Percentiles rank a stretch among this genome's conserved stretches.
Conservation (phyloP, 2,797 vertebrate genomes). For the Phylloscopus collybita region DNA sequence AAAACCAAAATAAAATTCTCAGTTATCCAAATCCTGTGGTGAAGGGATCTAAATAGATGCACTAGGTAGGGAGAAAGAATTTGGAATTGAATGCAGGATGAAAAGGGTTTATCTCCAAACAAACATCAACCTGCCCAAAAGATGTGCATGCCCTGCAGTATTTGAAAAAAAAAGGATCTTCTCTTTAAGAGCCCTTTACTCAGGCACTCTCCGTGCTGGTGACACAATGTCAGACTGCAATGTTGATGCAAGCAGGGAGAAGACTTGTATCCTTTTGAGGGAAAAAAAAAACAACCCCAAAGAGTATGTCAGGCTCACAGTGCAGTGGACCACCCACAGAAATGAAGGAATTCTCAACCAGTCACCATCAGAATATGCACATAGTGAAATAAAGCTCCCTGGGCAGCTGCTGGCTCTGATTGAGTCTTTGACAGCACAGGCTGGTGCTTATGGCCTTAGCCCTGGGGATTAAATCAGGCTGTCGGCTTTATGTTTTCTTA, state of each 20-base stretch:
- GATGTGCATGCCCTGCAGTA: not conserved
- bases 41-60: not conserved
- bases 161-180: not conserved
- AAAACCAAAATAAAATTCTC: not conserved
- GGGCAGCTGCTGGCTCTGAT: slow-evolving; percentile 8
- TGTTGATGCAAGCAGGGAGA: not conserved
- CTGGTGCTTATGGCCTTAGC: not conserved
- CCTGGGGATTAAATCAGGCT: not conserved
- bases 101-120: not conserved
- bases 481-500: not conserved
- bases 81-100: not conserved
- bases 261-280: not conserved
- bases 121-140: not conserved
- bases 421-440: not conserved
- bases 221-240: not conserved
- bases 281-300: not conserved
- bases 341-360: not conserved
- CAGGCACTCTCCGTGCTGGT: not conserved
- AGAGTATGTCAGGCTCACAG: not conserved
- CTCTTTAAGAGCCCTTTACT: not conserved
- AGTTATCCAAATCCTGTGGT: not conserved
- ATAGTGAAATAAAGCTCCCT: not conserved
- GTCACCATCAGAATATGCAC: not conserved
- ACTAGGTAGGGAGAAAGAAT: not conserved
- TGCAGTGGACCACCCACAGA: not conserved